Conservation (phyloP, 1,140 invertebrate species). For the Lysiphlebus fabarum region DNA sequence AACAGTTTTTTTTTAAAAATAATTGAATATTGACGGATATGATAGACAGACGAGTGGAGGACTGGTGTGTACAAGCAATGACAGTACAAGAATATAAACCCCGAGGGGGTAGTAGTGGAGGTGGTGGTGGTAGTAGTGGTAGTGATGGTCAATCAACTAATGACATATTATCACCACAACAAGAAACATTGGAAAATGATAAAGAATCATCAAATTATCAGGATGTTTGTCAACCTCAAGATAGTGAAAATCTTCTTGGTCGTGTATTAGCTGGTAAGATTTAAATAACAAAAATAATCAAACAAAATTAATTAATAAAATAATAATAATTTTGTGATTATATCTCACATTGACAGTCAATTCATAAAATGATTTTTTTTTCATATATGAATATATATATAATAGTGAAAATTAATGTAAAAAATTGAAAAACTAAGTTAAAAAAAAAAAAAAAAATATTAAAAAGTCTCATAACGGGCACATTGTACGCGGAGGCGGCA, state of each 20-base stretch:
- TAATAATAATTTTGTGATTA: background rate
- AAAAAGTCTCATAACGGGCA: constrained; percentile 27
- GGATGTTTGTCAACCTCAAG: constrained; percentile 33
- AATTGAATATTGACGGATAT: constrained; percentile 19
- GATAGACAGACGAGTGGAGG: constrained; percentile 35
- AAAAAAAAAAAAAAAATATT: background rate
- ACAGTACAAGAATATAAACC: constrained; percentile 53
- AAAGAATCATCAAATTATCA: constrained; percentile 36
- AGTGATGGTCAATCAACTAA: constrained; percentile 41
- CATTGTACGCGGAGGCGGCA: constrained; percentile 36
- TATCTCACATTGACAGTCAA: no score
- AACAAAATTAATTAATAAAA: background rate
- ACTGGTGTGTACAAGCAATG: constrained; percentile 43
- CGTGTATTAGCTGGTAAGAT: constrained; percentile 53
- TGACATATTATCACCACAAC: constrained; percentile 44
- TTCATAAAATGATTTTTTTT: no score
- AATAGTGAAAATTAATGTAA: background rate
- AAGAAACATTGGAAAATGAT: constrained; percentile 42
- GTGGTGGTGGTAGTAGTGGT: constrained; percentile 4
- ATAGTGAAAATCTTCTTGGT: constrained; percentile 54
- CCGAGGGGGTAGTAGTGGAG: constrained; percentile 42
- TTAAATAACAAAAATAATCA: constrained; percentile 1
- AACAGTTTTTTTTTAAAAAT: background rate
- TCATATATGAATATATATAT: background rate
- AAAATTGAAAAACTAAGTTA: background rate